A percentile compares a stretch with the other conserved stretches of the same genome.
Evolutionary conservation across 2,113 vertebrate genomes (phyloP).

Genomic region (Mohoua ochrocephala): DNA sequence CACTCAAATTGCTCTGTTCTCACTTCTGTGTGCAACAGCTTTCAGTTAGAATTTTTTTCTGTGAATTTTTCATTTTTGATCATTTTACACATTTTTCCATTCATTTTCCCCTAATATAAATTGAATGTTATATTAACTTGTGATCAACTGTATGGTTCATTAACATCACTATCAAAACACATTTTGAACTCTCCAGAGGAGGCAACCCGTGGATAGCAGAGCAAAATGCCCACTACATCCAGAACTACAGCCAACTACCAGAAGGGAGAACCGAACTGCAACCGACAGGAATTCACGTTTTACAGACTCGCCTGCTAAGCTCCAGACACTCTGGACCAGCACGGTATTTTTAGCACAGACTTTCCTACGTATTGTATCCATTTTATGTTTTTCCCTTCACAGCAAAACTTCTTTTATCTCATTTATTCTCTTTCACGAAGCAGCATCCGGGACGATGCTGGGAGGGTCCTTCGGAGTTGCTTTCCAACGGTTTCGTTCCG

Average conservation of each 20-base stretch:
- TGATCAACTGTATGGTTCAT: background rate
- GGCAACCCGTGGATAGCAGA: background rate
- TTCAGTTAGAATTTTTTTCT: background rate
- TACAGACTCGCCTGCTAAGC: background rate
- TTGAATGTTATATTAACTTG: background rate
- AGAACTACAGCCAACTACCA: background rate
- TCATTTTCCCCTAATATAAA: background rate
- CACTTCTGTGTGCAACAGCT: background rate
- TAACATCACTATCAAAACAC: background rate
- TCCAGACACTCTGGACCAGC: background rate
- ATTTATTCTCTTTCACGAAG: background rate
- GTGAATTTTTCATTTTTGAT: background rate
- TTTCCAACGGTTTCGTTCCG: background rate
- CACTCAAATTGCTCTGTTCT: background rate
- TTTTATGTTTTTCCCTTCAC: background rate
- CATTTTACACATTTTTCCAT: background rate
- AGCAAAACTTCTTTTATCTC: background rate
- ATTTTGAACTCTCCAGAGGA: background rate
- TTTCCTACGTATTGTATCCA: background rate
- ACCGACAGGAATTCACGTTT: background rate
- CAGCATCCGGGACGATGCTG: background rate
- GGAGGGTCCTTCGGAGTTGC: background rate
- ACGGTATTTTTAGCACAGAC: background rate
- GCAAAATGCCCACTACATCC: background rate
- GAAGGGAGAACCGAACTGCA: background rate